phyloP scores from a whole-genome alignment of 2,113 vertebrate genomes.

The Oncorhynchus gorbuscha region DNA sequence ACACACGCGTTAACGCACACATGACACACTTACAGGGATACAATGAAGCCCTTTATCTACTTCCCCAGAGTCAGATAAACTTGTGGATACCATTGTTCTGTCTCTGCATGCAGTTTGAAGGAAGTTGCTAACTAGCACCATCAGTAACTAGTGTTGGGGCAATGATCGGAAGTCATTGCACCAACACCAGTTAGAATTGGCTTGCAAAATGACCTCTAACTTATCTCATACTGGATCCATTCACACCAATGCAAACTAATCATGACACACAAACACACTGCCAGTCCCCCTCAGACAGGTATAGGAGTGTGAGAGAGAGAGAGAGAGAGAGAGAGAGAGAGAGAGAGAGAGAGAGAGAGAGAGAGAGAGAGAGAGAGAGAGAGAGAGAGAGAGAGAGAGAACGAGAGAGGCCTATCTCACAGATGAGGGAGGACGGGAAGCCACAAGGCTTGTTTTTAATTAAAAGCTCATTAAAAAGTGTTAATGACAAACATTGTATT shows the following conservation, averaged over 20 bases:
- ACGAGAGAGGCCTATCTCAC: not conserved
- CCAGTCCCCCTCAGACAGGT: not conserved
- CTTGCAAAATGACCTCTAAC: too few species aligned
- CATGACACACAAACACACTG: not conserved
- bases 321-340: not conserved
- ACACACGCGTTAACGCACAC: not conserved
- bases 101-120: too few species aligned
- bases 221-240: not conserved
- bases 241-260: not conserved
- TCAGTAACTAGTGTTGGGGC: too few species aligned
- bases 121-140: too few species aligned
- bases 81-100: too few species aligned
- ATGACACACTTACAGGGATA: not conserved
- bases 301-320: not conserved
- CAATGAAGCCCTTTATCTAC: too few species aligned
- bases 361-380: not conserved
- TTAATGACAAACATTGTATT: slow-evolving; percentile 64
- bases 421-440: slow-evolving; percentile 43
- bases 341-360: not conserved
- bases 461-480: slow-evolving; percentile 64
- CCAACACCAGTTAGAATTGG: too few species aligned
- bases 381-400: not conserved
- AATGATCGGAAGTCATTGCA: too few species aligned
- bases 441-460: slow-evolving; percentile 61
- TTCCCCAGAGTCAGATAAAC: too few species aligned